Percentiles rank a stretch among this genome's conserved stretches.
phyloP scores from a whole-genome alignment of 1,140 invertebrate genomes.

The Micrasema minimum region DNA sequence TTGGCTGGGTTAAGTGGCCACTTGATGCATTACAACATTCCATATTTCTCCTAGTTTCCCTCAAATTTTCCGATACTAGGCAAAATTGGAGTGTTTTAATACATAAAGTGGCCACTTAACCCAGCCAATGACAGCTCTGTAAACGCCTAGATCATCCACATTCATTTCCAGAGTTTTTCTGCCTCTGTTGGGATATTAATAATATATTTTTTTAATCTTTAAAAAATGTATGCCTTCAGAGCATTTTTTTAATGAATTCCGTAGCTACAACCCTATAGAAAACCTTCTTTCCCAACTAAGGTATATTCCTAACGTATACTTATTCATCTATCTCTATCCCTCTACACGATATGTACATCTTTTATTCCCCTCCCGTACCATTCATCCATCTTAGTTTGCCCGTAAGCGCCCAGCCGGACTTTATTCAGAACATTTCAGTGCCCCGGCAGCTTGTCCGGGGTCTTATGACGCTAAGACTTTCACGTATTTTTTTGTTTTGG shows the following conservation, averaged over 20 bases:
- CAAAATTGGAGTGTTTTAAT: too few species aligned
- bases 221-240: too few species aligned
- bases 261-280: slow-evolving; percentile 2
- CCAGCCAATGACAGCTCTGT: too few species aligned
- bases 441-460: neutral
- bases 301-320: neutral
- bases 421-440: slow-evolving; percentile 2
- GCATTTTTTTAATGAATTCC: too few species aligned
- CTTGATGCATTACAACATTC: too few species aligned
- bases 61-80: too few species aligned
- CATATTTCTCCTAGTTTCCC: too few species aligned
- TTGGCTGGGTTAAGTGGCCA: too few species aligned
- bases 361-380: slow-evolving; percentile 2
- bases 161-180: too few species aligned
- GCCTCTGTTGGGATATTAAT: too few species aligned
- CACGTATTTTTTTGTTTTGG: slow-evolving; percentile 5
- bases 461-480: slow-evolving; percentile 18
- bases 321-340: slow-evolving; percentile 7
- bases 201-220: neutral
- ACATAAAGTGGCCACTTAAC: too few species aligned
- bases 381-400: slow-evolving; percentile 24
- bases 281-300: neutral
- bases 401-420: neutral
- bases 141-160: too few species aligned
- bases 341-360: slow-evolving; percentile 7